Evolutionary conservation across 2,113 vertebrate species (phyloP), one percentile per base, ranked within the genome.

Genomic region (Meleagris gallopavo): DNA sequence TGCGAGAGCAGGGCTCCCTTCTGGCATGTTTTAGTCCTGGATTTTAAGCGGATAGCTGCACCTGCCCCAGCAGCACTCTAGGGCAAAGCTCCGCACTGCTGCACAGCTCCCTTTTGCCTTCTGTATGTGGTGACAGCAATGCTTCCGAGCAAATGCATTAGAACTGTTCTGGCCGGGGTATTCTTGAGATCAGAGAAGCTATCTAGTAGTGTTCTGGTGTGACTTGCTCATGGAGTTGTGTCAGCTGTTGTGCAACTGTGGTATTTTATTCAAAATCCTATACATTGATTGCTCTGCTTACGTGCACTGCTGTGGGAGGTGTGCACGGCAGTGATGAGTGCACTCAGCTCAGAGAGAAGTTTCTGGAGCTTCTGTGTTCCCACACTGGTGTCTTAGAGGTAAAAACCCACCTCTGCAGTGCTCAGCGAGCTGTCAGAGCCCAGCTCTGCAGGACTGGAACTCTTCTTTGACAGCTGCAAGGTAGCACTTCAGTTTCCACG

Each of bases 271-370:
- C 45, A 22, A 69, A 13, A 11, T 30, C 5, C 41, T 10, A 2
- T 1, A 10, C 6, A 2, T 52, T 46, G 3, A 3, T 16, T 54
- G 15, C 32, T 62, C 3, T 45, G 27, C 36, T 40, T 12, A 4
- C 2, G 5, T 36, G 13, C 7, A 0, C n/a, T 34, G 48, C 54
- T 38, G 30, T 3, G 22, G 65, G 52, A 71, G 5, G 52, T 18
- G 12, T 1, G 2, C 6, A 1, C 0, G 0, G 30, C 50, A n/a
- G 36, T 0, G 0, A 16, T 27, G 54, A 66, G 46, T 20, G 10
- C 3, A 48, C 5, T 16, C n/a, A 46, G n/a, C 24, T 69, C 69
- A 75, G 52, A 88, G 48, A 67, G 66, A 86, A 69, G 21, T 75
- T 92, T 65, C 62, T 92, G 73, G 54, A 86, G 91, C n/a, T 78